Conservation (phyloP, 37 sponge, comb jelly and placozoan species). For the Hexactinellida sp. region DNA sequence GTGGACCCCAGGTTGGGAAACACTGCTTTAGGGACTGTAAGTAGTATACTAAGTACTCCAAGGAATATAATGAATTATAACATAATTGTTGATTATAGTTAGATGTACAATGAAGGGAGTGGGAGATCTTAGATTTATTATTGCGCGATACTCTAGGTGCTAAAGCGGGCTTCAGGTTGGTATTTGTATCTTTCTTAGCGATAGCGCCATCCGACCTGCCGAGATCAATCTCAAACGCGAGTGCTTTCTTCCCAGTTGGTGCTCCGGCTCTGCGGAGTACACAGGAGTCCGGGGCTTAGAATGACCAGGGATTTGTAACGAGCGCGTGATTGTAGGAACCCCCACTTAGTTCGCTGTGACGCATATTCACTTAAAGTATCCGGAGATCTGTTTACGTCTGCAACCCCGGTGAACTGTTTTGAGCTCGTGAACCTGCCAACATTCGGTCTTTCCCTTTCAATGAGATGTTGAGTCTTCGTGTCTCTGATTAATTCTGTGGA, state of each 20-base stretch:
- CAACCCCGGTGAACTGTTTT: background rate
- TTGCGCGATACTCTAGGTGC: background rate
- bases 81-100: too few species aligned
- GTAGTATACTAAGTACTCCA: too few species aligned
- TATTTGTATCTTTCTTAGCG: background rate
- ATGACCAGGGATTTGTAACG: background rate
- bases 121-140: background rate
- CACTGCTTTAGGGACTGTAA: too few species aligned
- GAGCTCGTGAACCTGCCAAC: too few species aligned
- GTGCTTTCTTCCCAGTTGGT: background rate
- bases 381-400: background rate
- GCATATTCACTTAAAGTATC: background rate
- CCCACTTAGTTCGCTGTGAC: background rate
- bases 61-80: too few species aligned
- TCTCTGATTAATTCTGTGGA: background rate
- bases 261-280: background rate
- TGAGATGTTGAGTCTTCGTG: too few species aligned
- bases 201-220: background rate
- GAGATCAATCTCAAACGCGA: background rate
- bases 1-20: too few species aligned
- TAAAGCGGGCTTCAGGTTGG: background rate
- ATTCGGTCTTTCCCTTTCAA: background rate
- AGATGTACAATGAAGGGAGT: too few species aligned
- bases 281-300: background rate
- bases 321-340: background rate